phyloP scores from a whole-genome alignment of 2,888 invertebrate species.

The Campoplex capitator region DNA sequence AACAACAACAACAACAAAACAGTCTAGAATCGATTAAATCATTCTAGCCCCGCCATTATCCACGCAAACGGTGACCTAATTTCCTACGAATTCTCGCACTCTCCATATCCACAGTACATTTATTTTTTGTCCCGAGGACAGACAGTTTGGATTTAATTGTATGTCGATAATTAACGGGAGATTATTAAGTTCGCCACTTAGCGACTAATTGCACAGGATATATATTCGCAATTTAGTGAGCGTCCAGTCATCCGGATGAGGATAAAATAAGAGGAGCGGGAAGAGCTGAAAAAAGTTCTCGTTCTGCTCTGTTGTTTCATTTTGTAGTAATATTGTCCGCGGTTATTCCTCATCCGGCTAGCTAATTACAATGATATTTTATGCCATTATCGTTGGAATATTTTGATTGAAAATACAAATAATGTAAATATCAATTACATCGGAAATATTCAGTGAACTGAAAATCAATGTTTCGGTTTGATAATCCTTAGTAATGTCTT shows the following conservation, averaged over 20 bases:
- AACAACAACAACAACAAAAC: background rate
- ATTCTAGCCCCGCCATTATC: background rate
- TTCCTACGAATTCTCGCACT: background rate
- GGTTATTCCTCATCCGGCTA: conserved; percentile 45
- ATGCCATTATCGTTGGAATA: background rate
- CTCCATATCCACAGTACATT: background rate
- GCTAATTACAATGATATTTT: conserved; percentile 46
- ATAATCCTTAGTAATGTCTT: background rate
- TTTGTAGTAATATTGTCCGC: conserved; percentile 30
- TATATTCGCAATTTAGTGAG: conserved; percentile 8
- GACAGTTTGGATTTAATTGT: conserved; percentile 46
- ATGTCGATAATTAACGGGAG: conserved; percentile 22
- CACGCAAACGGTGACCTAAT: background rate
- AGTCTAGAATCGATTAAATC: background rate
- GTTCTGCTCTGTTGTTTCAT: conserved; percentile 19
- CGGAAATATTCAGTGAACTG: background rate
- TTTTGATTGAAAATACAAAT: background rate
- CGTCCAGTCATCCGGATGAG: conserved; percentile 36
- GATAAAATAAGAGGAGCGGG: background rate
- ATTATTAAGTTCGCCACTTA: conserved; percentile 63
- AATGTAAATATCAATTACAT: background rate
- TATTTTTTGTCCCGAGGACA: background rate
- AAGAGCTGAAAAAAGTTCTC: conserved; percentile 7
- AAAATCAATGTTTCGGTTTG: background rate
- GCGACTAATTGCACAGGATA: conserved; percentile 48